Conservation (phyloP, 1,140 invertebrate species). For the Diprion similis region DNA sequence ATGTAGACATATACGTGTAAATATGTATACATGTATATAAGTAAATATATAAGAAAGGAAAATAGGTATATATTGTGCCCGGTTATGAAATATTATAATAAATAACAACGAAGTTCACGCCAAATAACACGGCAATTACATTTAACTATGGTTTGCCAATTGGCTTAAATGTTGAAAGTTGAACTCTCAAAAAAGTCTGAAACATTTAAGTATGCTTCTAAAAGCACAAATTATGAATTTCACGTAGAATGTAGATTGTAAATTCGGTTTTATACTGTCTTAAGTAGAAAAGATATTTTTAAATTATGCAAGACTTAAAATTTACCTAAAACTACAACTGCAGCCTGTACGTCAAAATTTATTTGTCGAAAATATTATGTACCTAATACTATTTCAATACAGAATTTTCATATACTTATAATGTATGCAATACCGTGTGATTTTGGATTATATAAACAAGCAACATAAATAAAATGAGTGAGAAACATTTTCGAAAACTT, state of each 20-base stretch:
- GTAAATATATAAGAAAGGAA: neutral
- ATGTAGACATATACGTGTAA: conserved; percentile 8
- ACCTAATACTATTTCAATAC: neutral
- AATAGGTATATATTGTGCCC: conserved; percentile 3
- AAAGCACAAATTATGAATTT: neutral
- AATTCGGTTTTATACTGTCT: neutral
- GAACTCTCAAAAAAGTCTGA: conserved; percentile 2
- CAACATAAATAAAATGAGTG: neutral
- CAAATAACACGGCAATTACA: conserved; percentile 23
- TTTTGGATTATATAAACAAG: neutral
- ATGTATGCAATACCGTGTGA: neutral
- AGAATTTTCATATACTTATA: neutral
- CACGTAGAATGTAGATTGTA: neutral
- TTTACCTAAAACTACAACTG: neutral
- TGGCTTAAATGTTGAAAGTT: neutral
- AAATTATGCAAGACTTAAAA: neutral
- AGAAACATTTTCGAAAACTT: neutral
- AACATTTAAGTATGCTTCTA: neutral
- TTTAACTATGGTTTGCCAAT: neutral
- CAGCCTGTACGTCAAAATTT: neutral
- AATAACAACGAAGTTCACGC: conserved; percentile 40
- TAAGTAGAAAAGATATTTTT: neutral
- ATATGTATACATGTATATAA: neutral
- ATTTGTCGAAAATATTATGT: neutral
- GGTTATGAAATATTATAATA: conserved; percentile 13